Conservation (phyloP, 37 sponge, comb jelly and placozoan species). For the Ianthella basta region DNA sequence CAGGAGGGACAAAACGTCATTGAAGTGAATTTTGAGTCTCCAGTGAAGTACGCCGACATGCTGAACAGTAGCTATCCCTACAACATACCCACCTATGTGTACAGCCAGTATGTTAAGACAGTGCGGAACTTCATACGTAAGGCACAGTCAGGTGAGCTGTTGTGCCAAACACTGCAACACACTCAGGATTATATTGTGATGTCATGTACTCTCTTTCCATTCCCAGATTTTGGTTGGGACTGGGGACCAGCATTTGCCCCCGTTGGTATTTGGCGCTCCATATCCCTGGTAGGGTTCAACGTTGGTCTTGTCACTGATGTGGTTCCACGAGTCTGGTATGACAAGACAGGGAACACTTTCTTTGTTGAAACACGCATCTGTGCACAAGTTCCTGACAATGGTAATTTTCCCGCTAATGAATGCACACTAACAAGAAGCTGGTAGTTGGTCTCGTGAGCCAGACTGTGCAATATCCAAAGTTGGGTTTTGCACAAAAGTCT, state of each 20-base stretch:
- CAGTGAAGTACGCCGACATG: conserved; percentile 59
- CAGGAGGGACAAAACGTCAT: conserved; percentile 48
- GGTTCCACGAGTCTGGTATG: conserved; percentile 39
- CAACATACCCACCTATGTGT: conserved; percentile 37
- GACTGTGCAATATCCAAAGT: too few species aligned
- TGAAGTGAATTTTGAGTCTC: conserved; percentile 64
- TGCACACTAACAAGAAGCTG: too few species aligned
- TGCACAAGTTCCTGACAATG: conserved; percentile 1
- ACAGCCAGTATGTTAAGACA: conserved; percentile 51
- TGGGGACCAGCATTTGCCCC: conserved; percentile 98
- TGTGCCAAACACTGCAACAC: neutral
- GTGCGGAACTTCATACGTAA: conserved; percentile 84
- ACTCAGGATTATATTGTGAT: neutral
- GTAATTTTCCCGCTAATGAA: neutral
- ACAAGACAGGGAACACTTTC: conserved; percentile 18
- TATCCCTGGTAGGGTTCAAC: conserved; percentile 29
- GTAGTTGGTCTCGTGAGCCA: too few species aligned
- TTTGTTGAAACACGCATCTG: neutral
- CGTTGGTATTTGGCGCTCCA: conserved; percentile 78
- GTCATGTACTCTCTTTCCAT: neutral
- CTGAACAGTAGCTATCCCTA: conserved; percentile 64
- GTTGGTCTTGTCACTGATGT: conserved; percentile 40
- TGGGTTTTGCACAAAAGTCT: too few species aligned
- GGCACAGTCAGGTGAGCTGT: conserved; percentile 72
- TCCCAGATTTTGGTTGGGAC: conserved; percentile 98